A percentile compares a stretch with the other conserved stretches of the same genome.
These are phyloP conservation scores for Monoplex corrugatus DNA, from an alignment of 2,888 invertebrate species.

Conservation along the genomic window DNA sequence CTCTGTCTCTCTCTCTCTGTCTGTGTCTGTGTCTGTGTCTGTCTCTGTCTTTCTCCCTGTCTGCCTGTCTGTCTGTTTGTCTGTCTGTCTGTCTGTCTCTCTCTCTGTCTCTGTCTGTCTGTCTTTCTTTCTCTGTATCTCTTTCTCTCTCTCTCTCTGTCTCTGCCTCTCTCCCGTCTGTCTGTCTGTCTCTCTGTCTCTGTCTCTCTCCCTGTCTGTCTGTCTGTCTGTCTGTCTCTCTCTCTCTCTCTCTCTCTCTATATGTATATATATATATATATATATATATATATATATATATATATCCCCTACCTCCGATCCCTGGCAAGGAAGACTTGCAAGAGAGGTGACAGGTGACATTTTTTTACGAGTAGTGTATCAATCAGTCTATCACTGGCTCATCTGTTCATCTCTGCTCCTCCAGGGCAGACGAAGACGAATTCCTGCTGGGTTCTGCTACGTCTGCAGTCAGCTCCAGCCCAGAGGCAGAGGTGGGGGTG, in stretches of 20 bases:
- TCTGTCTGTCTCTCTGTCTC: neutral
- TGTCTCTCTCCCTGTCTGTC: neutral
- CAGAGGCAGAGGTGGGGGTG: constrained; percentile 52
- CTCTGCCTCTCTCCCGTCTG: neutral
- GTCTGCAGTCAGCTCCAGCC: constrained; percentile 68
- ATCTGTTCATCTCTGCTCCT: neutral
- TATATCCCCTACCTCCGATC: neutral
- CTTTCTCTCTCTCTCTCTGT: neutral
- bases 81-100: neutral
- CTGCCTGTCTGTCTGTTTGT: neutral
- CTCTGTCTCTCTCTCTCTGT: neutral
- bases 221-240: neutral
- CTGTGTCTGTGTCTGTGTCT: neutral
- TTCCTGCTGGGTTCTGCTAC: constrained; percentile 65
- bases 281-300: neutral
- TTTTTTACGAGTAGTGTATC: neutral
- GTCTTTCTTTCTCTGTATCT: neutral
- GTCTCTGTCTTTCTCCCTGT: neutral
- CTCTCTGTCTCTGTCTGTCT: neutral
- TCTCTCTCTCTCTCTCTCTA: neutral
- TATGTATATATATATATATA: neutral
- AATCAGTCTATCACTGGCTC: neutral
- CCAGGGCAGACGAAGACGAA: constrained; percentile 62
- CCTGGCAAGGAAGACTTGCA: neutral
- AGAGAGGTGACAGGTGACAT: neutral